Evolutionary conservation across 2,113 vertebrate species (phyloP).

Genomic region (Leptocoma aspasia): DNA sequence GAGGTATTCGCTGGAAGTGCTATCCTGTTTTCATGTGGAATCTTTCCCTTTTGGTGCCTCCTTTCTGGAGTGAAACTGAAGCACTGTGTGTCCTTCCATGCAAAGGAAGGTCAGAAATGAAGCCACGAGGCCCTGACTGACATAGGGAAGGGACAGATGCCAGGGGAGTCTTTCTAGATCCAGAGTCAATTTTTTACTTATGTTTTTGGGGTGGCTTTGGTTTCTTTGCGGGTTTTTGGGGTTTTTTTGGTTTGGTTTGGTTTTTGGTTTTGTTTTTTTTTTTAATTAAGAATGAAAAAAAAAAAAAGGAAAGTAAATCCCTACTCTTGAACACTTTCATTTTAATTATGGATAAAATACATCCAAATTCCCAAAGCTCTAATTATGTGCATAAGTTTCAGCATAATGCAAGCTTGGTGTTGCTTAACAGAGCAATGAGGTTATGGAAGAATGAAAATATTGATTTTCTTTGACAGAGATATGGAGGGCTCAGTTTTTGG

Average conservation of each 20-base stretch:
- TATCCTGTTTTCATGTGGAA: not conserved
- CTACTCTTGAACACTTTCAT: not conserved
- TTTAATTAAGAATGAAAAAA: not conserved
- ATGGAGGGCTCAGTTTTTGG: not conserved
- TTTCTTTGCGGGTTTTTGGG: not conserved
- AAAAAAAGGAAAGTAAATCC: not conserved
- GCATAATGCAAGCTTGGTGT: not conserved
- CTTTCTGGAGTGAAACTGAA: not conserved
- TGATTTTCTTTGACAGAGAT: slow-evolving; percentile 30
- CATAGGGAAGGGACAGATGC: not conserved
- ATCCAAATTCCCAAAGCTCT: slow-evolving; percentile 26
- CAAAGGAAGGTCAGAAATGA: not conserved
- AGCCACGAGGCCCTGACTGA: rapidly evolving
- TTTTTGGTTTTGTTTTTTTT: not conserved
- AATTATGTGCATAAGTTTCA: slow-evolving; percentile 20
- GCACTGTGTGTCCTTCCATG: not conserved
- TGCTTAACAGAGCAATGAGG: slow-evolving; percentile 3
- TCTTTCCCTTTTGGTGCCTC: not conserved
- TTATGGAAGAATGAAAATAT: slow-evolving; percentile 35
- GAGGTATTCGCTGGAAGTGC: not conserved
- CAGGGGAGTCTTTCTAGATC: not conserved
- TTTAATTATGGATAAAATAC: not conserved
- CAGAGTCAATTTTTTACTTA: not conserved
- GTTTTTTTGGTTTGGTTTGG: not conserved
- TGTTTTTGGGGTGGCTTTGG: not conserved